Evolutionary conservation across 2,797 vertebrate genomes (phyloP).

Genomic region (Bovichtus diacanthus): DNA sequence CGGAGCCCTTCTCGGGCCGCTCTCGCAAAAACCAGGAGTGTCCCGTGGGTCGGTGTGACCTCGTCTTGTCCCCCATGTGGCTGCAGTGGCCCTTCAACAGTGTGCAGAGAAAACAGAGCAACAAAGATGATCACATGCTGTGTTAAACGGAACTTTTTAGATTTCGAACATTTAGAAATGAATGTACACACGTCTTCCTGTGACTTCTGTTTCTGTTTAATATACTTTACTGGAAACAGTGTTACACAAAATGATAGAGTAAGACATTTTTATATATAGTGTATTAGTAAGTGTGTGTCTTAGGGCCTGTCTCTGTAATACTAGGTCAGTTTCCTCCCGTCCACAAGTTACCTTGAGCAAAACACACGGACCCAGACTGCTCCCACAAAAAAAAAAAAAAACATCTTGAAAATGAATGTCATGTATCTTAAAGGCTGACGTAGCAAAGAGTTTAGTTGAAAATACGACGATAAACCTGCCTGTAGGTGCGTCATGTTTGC

Average conservation of each 20-base stretch:
- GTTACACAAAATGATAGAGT: neutral
- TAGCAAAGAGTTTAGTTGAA: neutral
- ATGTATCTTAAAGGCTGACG: neutral
- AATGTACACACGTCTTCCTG: neutral
- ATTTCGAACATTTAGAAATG: neutral
- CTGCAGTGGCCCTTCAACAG: conserved; percentile 18
- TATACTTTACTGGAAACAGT: neutral
- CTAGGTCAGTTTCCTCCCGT: neutral
- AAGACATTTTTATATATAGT: neutral
- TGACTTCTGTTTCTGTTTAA: neutral
- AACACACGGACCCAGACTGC: neutral
- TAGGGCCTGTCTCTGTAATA: neutral
- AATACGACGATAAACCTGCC: neutral
- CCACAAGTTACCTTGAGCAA: neutral
- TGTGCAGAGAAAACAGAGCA: conserved; percentile 18
- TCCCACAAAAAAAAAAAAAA: neutral
- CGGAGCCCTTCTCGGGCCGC: conserved; percentile 9
- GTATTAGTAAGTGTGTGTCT: neutral
- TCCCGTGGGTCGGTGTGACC: conserved; percentile 56
- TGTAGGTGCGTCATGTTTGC: neutral
- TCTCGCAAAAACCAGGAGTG: conserved; percentile 25
- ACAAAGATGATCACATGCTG: neutral
- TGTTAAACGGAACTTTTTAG: conserved; percentile 17
- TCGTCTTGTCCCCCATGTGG: conserved; percentile 18
- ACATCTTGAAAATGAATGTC: neutral